These are phyloP conservation scores for Caerostris extrusa DNA, from an alignment of 1,140 invertebrate genomes.

Conservation along the genomic window DNA sequence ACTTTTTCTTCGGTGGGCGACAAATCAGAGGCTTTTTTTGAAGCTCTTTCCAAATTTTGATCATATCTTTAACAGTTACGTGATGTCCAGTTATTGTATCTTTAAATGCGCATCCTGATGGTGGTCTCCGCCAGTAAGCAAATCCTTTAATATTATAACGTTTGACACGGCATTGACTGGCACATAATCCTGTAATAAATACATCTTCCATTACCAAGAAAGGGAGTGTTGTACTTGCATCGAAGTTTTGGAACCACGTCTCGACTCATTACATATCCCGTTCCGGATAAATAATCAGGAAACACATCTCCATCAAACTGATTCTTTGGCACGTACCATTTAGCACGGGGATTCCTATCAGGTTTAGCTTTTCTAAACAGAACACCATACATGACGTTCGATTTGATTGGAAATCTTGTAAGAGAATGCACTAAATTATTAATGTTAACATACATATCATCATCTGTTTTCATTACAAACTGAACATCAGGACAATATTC, in stretches of 20 bases:
- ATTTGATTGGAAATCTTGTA: slow-evolving; percentile 25
- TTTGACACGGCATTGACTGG: slow-evolving; percentile 32
- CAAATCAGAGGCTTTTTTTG: slow-evolving; percentile 54
- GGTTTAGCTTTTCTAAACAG: slow-evolving; percentile 92
- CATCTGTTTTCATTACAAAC: slow-evolving; percentile 83
- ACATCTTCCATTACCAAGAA: slow-evolving; percentile 83
- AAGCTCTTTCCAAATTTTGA: slow-evolving; percentile 72
- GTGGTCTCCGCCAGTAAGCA: slow-evolving; percentile 33
- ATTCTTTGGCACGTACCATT: slow-evolving; percentile 85
- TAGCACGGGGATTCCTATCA: slow-evolving; percentile 86
- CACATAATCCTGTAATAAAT: slow-evolving; percentile 81
- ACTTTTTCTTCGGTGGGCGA: slow-evolving; percentile 35
- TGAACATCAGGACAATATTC: slow-evolving; percentile 85
- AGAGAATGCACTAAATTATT: slow-evolving; percentile 82
- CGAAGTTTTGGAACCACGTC: slow-evolving; percentile 80
- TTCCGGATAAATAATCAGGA: slow-evolving; percentile 92
- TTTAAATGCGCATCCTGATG: slow-evolving; percentile 69
- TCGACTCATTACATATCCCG: slow-evolving; percentile 90
- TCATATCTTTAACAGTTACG: slow-evolving; percentile 69
- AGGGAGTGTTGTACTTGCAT: slow-evolving; percentile 72
- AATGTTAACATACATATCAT: slow-evolving; percentile 84
- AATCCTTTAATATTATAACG: slow-evolving; percentile 56
- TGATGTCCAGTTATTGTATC: slow-evolving; percentile 72
- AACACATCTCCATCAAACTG: slow-evolving; percentile 89
- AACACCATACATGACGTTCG: slow-evolving; percentile 85